These are phyloP conservation scores for Vanacampus margaritifer DNA, from an alignment of 2,113 vertebrate genomes.

Conservation along the genomic window DNA sequence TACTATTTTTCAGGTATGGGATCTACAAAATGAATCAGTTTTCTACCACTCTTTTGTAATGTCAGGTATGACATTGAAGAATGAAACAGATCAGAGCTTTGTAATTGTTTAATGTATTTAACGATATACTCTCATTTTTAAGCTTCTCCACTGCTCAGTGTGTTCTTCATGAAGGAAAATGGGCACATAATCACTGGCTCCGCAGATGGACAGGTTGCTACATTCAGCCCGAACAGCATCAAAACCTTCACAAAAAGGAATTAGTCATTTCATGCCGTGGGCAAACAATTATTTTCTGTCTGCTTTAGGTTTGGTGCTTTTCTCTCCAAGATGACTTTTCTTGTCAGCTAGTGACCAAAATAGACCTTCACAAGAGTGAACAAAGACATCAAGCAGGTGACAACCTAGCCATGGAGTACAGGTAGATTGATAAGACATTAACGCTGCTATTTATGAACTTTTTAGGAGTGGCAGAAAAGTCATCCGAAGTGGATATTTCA, in stretches of 20 bases:
- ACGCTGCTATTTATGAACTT: not conserved
- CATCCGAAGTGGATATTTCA: constrained; percentile 59
- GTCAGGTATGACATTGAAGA: constrained; percentile 68
- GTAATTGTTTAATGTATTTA: not conserved
- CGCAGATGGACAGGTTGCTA: constrained; percentile 76
- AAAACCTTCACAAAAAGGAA: not conserved
- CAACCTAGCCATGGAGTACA: not conserved
- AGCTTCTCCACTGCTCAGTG: constrained; percentile 80
- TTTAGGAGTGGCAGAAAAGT: constrained; percentile 36
- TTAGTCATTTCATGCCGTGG: not conserved
- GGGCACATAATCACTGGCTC: constrained; percentile 78
- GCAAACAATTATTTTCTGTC: constrained; percentile 3
- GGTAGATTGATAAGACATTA: not conserved
- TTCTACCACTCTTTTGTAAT: constrained; percentile 81
- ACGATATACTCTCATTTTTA: not conserved
- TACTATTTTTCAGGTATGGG: constrained; percentile 77
- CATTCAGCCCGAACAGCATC: not conserved
- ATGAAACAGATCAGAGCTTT: not conserved
- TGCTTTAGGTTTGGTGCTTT: constrained; percentile 82
- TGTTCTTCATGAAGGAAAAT: constrained; percentile 68
- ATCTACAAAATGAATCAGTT: constrained; percentile 62
- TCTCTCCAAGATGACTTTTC: constrained; percentile 70
- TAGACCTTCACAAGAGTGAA: constrained; percentile 75
- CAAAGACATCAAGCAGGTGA: constrained; percentile 65
- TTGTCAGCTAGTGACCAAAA: constrained; percentile 70